Evolutionary conservation across 2,888 invertebrate genomes (phyloP), one percentile per base, ranked within the genome.

Genomic region (Ganaspis brasiliensis): DNA sequence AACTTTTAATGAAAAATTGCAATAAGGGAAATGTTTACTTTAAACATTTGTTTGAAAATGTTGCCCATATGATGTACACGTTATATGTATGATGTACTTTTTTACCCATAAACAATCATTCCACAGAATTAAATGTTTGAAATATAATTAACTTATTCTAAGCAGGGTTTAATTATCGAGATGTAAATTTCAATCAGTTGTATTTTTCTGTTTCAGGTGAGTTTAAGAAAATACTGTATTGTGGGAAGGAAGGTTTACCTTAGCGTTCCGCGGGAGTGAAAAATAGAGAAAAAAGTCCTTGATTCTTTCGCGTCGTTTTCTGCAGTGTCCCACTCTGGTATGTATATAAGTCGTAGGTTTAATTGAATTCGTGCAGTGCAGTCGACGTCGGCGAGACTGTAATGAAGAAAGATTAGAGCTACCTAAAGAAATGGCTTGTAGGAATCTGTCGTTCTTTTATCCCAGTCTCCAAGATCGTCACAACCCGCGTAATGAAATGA

Each of bases 191-290:
- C 37, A 40, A 67, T 21, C n/a, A 45, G 12, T 24, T 19, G 40
- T 21, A 55, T 19, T 31, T 73, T 73, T 81, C 70, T 80, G 79
- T 85, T 84, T 26, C 80, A 84, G 84, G 84, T 84, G 78, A 84
- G 84, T 79, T 70, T 31, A 12, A 26, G 56, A 57, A 59, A 59
- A 75, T 26, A 24, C 14, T 52, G 16, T 24, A 45, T n/a, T 67
- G 21, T 78, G 61, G 59, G 56, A 45, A 72, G 77, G 4, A 67
- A 63, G 31, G 56, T 78, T 78, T 35, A 76, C 24, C 16, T 24
- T 14, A 40, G 76, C 55, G 63, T 63, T 67, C 21, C 45, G 24
- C 45, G 45, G 9, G 45, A 67, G 24, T 45, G 67, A 45, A 67
- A 67, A 67, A 67, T 67, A 9, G 67, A 45, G 45, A 45, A 24